These are phyloP conservation scores for Apamea monoglypha DNA, from an alignment of 2,888 invertebrate species.

Conservation along the genomic window DNA sequence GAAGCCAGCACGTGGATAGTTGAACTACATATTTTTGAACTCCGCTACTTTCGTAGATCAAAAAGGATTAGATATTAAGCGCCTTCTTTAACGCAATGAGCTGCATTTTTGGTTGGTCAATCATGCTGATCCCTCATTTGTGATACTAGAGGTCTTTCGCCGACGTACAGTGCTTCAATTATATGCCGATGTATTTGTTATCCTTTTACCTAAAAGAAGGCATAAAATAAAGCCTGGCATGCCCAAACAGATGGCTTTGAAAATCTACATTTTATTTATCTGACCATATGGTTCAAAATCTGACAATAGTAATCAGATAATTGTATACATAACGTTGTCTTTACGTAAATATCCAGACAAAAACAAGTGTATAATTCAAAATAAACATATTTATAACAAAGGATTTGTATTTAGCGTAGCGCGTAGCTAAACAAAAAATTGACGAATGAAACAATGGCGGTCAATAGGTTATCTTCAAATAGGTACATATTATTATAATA, in stretches of 20 bases:
- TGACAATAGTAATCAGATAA: not conserved
- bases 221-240: too few species aligned
- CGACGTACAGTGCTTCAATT: not conserved
- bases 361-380: not conserved
- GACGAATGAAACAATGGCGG: constrained; percentile 44
- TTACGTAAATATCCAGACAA: constrained; percentile 5
- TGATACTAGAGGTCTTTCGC: not conserved
- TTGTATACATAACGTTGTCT: not conserved
- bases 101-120: too few species aligned
- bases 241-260: not conserved
- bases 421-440: constrained; percentile 32
- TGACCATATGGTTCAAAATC: not conserved
- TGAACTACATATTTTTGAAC: not conserved
- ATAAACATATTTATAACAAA: constrained; percentile 25
- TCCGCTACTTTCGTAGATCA: not conserved
- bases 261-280: not conserved
- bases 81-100: not conserved
- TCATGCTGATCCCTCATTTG: not conserved
- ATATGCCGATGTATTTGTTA: not conserved
- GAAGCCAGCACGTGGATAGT: not conserved
- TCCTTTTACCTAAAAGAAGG: not conserved
- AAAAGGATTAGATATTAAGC: not conserved
- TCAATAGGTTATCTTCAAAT: constrained; percentile 54
- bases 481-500: constrained; percentile 35
- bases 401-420: constrained; percentile 3